Evolutionary conservation across 2,888 invertebrate species (phyloP), one percentile per base, ranked within the genome.

Genomic region (Schizotus pectinicornis): DNA sequence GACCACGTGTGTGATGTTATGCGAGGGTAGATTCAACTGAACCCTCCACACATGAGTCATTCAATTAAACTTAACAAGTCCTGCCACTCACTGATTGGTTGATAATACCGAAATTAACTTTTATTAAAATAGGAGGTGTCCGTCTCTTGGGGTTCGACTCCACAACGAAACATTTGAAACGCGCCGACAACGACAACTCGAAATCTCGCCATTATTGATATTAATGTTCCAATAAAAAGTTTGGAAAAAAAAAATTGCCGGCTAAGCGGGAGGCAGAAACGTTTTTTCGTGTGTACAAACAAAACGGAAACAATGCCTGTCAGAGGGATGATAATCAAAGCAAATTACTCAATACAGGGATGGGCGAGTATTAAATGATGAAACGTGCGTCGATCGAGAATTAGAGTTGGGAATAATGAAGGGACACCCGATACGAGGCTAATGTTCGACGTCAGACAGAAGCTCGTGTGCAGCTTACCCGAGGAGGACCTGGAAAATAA

Each of bases 91-190:
- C 68, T 71, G 73, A 72, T 73, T 72, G 71, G 68, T 69, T 67
- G 71, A 71, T 71, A 73, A 71, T 67, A 65, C 63, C 62, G 59
- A 68, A 72, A 72, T 70, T 68, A 67, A 67, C 67, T 62, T 68
- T 67, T 66, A 63, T 65, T 67, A 59, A 62, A 65, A 64, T 62
- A 52, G 62, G 46, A 58, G 60, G 62, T 59, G 58, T 49, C 51
- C 46, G 36, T 54, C n/a, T 13, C 11, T 22, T 22, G 51, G 31
- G 50, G 39, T 39, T 47, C 34, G 33, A 31, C 41, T n/a, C n/a
- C n/a, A n/a, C n/a, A n/a, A n/a, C n/a, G n/a, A n/a, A 30, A 38
- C 12, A 41, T 42, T 3, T 42, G 8, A 2, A 3, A 8, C 7
- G 43, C 8, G 30, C 0, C 11, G 12, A 31, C 13, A 13, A 13